Evolutionary conservation across 37 sponge, comb jelly and placozoan genomes (phyloP).

Genomic region (Halisarca cf. caerulea): DNA sequence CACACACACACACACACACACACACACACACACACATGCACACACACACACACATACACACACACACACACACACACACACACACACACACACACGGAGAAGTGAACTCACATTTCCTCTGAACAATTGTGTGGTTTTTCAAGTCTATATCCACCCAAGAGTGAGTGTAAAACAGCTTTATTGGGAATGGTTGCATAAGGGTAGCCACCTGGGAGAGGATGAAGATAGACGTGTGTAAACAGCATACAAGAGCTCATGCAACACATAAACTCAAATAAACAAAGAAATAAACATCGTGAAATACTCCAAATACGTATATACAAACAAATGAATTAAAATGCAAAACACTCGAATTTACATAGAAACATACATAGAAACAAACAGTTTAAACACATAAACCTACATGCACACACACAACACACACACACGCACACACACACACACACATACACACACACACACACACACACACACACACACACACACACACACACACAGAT

Average conservation of each 20-base stretch:
- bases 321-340: too few relatives aligned
- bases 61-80: conserved; percentile 35
- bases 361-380: too few relatives aligned
- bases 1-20: conserved; percentile 32
- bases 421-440: neutral
- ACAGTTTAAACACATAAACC: too few relatives aligned
- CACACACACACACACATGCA: conserved; percentile 1
- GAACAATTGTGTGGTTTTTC: conserved; percentile 57
- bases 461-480: conserved; percentile 32
- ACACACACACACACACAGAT: conserved; percentile 23
- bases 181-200: conserved; percentile 49
- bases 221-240: too few relatives aligned
- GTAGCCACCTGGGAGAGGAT: conserved; percentile 61
- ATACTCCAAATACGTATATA: too few relatives aligned
- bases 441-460: neutral
- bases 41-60: neutral
- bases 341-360: too few relatives aligned
- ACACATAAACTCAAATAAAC: too few relatives aligned
- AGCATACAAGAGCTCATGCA: too few relatives aligned
- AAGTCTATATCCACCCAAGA: conserved; percentile 42
- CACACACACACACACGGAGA: neutral
- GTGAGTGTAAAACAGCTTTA: conserved; percentile 32
- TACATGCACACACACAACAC: too few relatives aligned
- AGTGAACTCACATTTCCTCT: conserved; percentile 49
- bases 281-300: neutral